Base-by-base conservation (phyloP, 2,797 vertebrate genomes). In the Parauchenoglanis ngamensis region DNA sequence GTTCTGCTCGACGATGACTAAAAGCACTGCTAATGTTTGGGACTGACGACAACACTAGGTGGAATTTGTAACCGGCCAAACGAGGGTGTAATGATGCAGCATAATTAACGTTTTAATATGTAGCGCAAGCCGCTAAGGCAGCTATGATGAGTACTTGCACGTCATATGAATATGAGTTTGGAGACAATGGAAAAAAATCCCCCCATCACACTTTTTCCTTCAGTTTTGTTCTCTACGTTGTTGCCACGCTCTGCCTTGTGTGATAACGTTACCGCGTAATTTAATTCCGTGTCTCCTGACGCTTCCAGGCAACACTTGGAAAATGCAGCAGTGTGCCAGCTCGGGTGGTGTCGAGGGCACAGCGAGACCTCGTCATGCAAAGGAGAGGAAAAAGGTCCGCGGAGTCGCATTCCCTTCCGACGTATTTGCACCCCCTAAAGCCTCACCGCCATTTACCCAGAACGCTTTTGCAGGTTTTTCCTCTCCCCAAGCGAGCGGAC, bases 71-170 rank as follows among this genome's bases (percentile, higher is more conserved):
- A 57, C 31, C 11, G 7, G 68, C 46, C 88, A 78, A 85, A 72
- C 67, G 75, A 81, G 56, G 76, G 59, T 83, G 81, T 82, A 85
- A 52, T 23, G 72, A 86, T 86, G 59, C 81, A 49, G 35, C 21
- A 23, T 88, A 89, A 90, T 89, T 86, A 89, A 72, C 56, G 67
- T 85, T 90, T 92, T 87, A 87, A 83, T 75, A 57, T 78, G 63
- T 44, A 23, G 21, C 44, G n/a, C 35, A 77, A 63, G 81, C 59
- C 83, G 35, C 35, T 35, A 35, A 35, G 35, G 35, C 35, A 46
- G 35, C 79, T 68, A 67, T 80, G 46, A 86, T 35, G 76, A 87
- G n/a, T 68, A 49, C 83, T 85, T 65, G 23, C 56, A 25, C 61
- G 78, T 19, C 61, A 1, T 52, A 31, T 57, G 56, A 84, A 84